Conservation (phyloP, 2,888 invertebrate genomes). For the Nasonovia ribisnigri region DNA sequence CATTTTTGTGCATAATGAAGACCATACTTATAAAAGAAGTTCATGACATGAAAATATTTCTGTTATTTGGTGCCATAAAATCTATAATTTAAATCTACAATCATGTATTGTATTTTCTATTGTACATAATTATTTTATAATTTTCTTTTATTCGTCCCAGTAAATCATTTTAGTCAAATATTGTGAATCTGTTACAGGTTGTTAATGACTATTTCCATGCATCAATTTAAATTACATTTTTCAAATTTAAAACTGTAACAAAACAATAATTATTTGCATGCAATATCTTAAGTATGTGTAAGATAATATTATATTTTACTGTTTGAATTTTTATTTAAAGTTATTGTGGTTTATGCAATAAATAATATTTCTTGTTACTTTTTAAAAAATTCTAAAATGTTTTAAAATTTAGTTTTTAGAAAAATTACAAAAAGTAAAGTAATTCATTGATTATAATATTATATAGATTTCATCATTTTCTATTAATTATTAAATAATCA, state of each 20-base stretch:
- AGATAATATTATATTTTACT: slow-evolving; percentile 18
- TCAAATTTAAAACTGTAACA: neutral
- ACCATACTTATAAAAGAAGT: neutral
- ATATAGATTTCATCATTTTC: slow-evolving; percentile 20
- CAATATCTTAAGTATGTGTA: neutral
- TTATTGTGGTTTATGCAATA: neutral
- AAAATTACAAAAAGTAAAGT: neutral
- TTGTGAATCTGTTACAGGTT: neutral
- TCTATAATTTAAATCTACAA: slow-evolving; percentile 27
- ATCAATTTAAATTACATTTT: slow-evolving; percentile 17
- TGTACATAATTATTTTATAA: slow-evolving; percentile 49
- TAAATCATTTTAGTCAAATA: neutral
- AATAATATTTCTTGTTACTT: neutral
- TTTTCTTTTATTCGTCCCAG: slow-evolving; percentile 22
- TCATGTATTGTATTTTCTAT: slow-evolving; percentile 46
- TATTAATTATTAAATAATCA: neutral
- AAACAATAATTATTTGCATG: slow-evolving; percentile 21
- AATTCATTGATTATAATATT: neutral
- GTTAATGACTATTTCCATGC: neutral
- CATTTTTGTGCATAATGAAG: slow-evolving; percentile 35
- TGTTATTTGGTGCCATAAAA: slow-evolving; percentile 22
- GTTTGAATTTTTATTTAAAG: slow-evolving; percentile 20
- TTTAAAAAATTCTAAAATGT: slow-evolving; percentile 31
- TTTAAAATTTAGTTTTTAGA: slow-evolving; percentile 19
- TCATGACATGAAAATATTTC: slow-evolving; percentile 29